These are phyloP conservation scores for Lytechinus pictus DNA, from an alignment of 35 echinoderm and acorn worm genomes.

Conservation along the genomic window DNA sequence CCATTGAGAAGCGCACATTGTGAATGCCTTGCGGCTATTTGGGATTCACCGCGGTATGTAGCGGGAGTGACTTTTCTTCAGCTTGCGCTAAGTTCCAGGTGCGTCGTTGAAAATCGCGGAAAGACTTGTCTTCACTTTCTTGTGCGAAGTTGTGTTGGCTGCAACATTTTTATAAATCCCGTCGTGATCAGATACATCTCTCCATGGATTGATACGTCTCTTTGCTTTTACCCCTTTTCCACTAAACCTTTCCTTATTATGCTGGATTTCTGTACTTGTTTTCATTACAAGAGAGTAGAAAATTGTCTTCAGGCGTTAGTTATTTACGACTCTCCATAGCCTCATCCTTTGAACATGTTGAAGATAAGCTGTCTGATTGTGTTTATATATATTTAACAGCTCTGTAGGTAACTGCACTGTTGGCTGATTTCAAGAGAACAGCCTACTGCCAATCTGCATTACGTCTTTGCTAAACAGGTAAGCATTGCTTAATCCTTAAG, in stretches of 20 bases:
- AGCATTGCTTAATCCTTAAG: background rate
- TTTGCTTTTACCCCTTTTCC: background rate
- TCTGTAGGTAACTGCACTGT: background rate
- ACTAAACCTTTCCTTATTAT: background rate
- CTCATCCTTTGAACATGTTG: background rate
- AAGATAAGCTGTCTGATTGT: background rate
- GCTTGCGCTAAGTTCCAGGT: background rate
- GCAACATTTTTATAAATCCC: background rate
- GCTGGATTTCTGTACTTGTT: background rate
- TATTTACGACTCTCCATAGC: background rate
- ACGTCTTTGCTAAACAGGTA: background rate
- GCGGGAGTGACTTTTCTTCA: background rate
- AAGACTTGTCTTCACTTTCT: background rate
- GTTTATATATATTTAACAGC: background rate
- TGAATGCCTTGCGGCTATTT: background rate
- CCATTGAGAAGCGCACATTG: background rate
- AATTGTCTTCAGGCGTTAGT: background rate
- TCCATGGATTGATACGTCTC: background rate
- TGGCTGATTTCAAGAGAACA: background rate
- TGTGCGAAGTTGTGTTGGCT: background rate
- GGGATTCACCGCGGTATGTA: background rate
- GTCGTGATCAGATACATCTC: background rate
- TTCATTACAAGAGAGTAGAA: background rate
- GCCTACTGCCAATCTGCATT: background rate
- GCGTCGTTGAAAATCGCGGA: background rate